Base-by-base conservation (phyloP, 2,797 vertebrate genomes). In the Characodon lateralis region DNA sequence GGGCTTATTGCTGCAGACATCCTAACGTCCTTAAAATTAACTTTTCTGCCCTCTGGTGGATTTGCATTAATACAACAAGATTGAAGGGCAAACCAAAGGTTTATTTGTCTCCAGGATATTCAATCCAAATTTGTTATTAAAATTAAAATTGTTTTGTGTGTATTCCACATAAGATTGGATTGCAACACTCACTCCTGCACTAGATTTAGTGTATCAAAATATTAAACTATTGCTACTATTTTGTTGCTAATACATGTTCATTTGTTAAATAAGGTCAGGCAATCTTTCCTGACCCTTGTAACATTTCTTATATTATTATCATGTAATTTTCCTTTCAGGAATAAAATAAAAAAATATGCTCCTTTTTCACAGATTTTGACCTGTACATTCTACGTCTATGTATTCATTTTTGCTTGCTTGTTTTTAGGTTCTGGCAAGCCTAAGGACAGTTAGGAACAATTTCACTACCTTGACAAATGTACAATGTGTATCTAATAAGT, bases 391-490 rank as follows among this genome's bases (percentile, higher is more conserved):
- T 31, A n/a, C 24, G 50, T 20, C 74, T 79, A 6, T 78, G 5
- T 35, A 26, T 22, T 28, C 0, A 56, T 65, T 63, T 74, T 5
- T 24, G 3, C 1, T 35, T 72, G 22, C 73, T 5, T 43, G 63
- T 59, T 73, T 77, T 79, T 22, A 99, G 98, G 98, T 99, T 79
- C 95, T 99, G 46, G 98, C 98, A 28, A 99, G 98, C 83, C 94
- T 99, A 71, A 93, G 97, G 51, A 98, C 97, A 3, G 97, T 99
- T 76, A 96, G 98, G 88, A 98, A 97, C 93, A 99, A 99, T 91
- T 98, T 99, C 91, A 98, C 96, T 5, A 84, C 97, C 50, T 91
- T 99, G 79, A 99, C 98, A 70, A 98, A 98, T 89, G 93, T 99
- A 24, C 97, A 98, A 0, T 97, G 96, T 91, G 87, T 94, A 26